Evolutionary conservation across 2,113 vertebrate genomes (phyloP), one percentile per base, ranked within the genome.

Genomic region (Menura novaehollandiae): DNA sequence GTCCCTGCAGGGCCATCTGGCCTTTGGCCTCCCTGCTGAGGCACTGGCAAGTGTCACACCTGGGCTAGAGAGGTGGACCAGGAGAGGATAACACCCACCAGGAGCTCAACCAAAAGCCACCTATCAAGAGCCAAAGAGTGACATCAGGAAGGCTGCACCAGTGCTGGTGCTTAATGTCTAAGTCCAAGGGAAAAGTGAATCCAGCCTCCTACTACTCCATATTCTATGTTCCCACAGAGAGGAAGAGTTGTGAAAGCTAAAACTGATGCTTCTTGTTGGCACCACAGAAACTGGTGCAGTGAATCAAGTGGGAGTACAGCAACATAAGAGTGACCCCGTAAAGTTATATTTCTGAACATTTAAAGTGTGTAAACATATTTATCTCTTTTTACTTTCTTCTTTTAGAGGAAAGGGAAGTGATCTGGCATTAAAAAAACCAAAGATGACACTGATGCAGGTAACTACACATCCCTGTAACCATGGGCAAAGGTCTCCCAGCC

Each of bases 341-440:
- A 95, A 94, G 68, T 81, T 93, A 64, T 94, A 96, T 90, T 94
- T 94, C 88, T 71, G 68, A 85, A 74, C 43, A 44, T 63, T 93
- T 79, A 33, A 71, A 88, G 64, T 78, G 73, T 77, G 60, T 92
- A 92, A 94, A 92, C 64, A 78, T 56, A 71, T 88, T 81, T 85
- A 39, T 80, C 55, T 80, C 47, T 62, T 44, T 53, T 59, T 69
- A 46, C 35, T 44, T 44, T 49, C n/a, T 52, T 86, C 49, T 84
- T 74, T 73, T 71, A 39, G 30, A 91, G 21, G 12, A 39, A 93
- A 91, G 51, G 24, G 17, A 92, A 85, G 53, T 27, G 76, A 71
- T 85, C 56, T 75, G 64, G 75, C 76, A 75, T 86, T 78, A 78
- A 37, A 64, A 17, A 85, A 60, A 92, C 8, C 39, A 69, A 74